A percentile compares a stretch with the other conserved stretches of the same genome.
phyloP scores from a whole-genome alignment of 2,797 vertebrate species.

The Malurus leucopterus region DNA sequence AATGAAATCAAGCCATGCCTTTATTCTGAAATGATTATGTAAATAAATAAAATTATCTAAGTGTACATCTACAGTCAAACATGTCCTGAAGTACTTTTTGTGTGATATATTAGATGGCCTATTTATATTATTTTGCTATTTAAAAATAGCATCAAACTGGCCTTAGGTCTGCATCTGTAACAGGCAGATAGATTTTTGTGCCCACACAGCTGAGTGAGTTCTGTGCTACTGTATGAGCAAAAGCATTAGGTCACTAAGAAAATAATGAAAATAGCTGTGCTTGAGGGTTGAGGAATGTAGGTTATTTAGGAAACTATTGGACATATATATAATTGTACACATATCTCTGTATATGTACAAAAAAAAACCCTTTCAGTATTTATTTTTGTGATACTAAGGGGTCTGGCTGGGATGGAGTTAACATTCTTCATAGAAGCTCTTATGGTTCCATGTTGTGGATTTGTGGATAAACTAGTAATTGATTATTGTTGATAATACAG shows the following conservation, averaged over 20 bases:
- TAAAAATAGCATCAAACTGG: not conserved
- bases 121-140: not conserved
- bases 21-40: not conserved
- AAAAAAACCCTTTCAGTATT: not conserved
- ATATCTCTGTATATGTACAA: not conserved
- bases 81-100: not conserved
- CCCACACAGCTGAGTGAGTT: not conserved
- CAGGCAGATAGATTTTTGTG: not conserved
- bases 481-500: not conserved
- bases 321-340: not conserved
- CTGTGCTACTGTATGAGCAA: not conserved
- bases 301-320: not conserved
- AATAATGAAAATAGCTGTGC: not conserved
- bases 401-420: not conserved
- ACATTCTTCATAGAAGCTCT: not conserved
- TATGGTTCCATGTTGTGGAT: not conserved
- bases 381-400: not conserved
- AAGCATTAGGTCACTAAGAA: not conserved
- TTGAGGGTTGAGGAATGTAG: not conserved
- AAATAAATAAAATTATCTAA: conserved; percentile 7
- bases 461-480: not conserved
- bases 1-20: not conserved
- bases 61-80: not conserved
- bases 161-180: not conserved
- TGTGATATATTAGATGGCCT: not conserved